phyloP scores from a whole-genome alignment of 2,113 vertebrate genomes.

The Chamaea fasciata region DNA sequence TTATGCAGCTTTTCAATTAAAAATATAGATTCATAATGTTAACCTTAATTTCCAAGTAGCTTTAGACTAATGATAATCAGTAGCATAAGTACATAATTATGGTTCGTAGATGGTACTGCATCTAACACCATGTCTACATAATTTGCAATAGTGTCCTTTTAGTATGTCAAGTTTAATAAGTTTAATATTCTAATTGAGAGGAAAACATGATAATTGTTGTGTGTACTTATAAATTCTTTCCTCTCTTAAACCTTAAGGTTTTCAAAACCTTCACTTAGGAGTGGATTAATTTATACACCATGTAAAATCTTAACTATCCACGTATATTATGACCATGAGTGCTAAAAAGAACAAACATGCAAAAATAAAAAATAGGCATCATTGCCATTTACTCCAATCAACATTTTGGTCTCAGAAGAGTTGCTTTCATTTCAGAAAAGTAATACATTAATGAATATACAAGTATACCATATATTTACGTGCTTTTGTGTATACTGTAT shows the following conservation, averaged over 20 bases:
- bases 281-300: background rate
- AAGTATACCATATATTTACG: background rate
- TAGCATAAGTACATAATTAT: conserved; percentile 53
- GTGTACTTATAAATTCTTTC: conserved; percentile 24
- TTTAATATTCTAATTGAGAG: conserved; percentile 39
- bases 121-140: conserved; percentile 5
- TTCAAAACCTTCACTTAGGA: conserved; percentile 34
- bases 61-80: conserved; percentile 51
- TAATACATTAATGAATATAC: background rate
- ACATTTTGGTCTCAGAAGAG: background rate
- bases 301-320: background rate
- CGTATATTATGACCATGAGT: background rate
- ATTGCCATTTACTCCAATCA: background rate
- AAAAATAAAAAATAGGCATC: background rate
- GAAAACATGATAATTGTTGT: conserved; percentile 41
- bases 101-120: background rate
- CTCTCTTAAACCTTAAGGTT: conserved; percentile 19
- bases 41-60: conserved; percentile 43
- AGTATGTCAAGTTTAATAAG: conserved; percentile 57
- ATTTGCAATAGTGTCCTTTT: conserved; percentile 47
- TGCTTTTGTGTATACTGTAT: background rate
- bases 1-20: conserved; percentile 49
- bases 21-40: conserved; percentile 38
- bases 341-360: background rate
- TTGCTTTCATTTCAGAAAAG: background rate